These are phyloP conservation scores for Drosophila nr. perissopoda DNA, from an alignment of 2,888 invertebrate species.

Conservation along the genomic window DNA sequence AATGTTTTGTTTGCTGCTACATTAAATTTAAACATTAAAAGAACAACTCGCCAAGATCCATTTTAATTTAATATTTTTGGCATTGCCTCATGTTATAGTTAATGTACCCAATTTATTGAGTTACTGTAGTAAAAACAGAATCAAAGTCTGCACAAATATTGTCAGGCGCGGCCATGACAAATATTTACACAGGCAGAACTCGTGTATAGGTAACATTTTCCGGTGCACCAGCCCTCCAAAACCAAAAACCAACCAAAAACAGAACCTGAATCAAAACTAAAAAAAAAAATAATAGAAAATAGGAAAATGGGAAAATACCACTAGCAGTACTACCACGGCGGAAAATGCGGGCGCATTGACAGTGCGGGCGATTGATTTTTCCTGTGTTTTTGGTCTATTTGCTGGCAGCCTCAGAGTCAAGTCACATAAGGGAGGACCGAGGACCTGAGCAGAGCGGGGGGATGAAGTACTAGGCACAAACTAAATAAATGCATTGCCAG, in stretches of 20 bases:
- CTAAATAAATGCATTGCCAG: conserved; percentile 72
- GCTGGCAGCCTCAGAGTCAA: conserved; percentile 49
- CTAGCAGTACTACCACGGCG: conserved; percentile 2
- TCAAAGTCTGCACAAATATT: conserved; percentile 74
- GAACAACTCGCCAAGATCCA: not conserved
- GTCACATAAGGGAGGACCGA: conserved; percentile 33
- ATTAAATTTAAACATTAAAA: not conserved
- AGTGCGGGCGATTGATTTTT: conserved; percentile 79
- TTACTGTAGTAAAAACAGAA: conserved; percentile 26
- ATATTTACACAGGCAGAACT: conserved; percentile 71
- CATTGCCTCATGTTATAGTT: conserved; percentile 10
- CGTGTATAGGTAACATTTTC: conserved; percentile 66
- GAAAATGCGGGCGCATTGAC: conserved; percentile 76
- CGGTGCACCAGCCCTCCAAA: conserved; percentile 28
- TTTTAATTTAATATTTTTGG: not conserved
- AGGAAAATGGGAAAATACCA: not conserved
- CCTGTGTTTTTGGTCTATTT: conserved; percentile 66
- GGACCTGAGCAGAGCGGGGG: conserved; percentile 1
- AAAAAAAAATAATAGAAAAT: conserved; percentile 3
- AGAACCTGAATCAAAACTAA: conserved; percentile 22
- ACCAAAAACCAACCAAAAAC: conserved; percentile 29
- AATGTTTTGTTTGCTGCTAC: no score
- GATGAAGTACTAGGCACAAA: conserved; percentile 37
- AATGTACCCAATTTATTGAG: conserved; percentile 8
- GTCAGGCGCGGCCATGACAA: conserved; percentile 72